Conservation (phyloP, 2,113 vertebrate genomes). For the Equus quagga region DNA sequence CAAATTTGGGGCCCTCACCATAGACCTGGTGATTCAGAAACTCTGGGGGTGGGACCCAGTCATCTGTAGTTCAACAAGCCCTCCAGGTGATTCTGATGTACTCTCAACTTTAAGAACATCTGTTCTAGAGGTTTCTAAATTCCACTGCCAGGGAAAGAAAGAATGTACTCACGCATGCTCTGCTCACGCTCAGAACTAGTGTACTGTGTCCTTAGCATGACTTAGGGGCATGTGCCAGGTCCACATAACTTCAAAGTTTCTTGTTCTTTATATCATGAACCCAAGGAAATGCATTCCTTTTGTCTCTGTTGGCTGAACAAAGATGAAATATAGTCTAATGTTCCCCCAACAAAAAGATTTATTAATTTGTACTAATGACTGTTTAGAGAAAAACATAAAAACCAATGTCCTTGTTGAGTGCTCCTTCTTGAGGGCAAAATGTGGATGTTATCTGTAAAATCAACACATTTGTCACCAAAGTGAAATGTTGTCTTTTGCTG, state of each 20-base stretch:
- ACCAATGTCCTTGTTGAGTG: conserved; percentile 72
- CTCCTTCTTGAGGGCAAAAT: conserved; percentile 74
- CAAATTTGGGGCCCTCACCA: not conserved
- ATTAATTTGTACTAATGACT: conserved; percentile 82
- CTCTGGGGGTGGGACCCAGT: not conserved
- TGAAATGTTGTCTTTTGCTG: conserved; percentile 79
- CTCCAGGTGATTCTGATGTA: not conserved
- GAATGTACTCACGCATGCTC: not conserved
- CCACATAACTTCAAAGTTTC: conserved; percentile 72
- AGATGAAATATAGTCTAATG: conserved; percentile 75
- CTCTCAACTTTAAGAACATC: not conserved
- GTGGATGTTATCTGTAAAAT: conserved; percentile 81
- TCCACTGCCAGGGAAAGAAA: conserved; percentile 44
- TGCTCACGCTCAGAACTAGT: not conserved
- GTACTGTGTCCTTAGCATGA: conserved; percentile 18
- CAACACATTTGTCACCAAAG: conserved; percentile 81
- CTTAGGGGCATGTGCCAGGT: conserved; percentile 38
- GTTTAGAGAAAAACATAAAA: conserved; percentile 80
- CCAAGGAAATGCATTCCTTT: conserved; percentile 64
- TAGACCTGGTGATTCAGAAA: not conserved
- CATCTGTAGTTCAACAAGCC: not conserved
- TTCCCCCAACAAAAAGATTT: conserved; percentile 80
- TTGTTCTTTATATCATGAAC: conserved; percentile 63
- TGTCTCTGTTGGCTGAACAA: conserved; percentile 57
- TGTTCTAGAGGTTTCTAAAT: conserved; percentile 54